Base-by-base conservation (phyloP, 2,113 vertebrate genomes). In the Gavialis gangeticus region DNA sequence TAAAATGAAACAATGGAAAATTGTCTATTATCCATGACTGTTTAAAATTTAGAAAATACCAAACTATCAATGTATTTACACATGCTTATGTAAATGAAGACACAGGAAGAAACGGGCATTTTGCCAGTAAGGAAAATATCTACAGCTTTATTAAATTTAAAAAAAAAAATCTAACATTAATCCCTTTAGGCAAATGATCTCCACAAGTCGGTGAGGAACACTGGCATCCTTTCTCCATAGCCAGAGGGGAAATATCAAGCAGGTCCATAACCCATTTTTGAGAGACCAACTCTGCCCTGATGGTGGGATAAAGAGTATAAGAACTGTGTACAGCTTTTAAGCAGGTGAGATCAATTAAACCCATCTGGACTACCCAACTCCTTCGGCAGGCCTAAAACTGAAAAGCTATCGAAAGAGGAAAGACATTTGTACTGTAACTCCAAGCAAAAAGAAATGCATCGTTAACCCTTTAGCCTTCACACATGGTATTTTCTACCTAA, bases 381-480 rank as follows among this genome's bases (percentile, higher is more conserved):
- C 75, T 81, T 71, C 15, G 58, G 58, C 14, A 59, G 58, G 66
- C 66, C n/a, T 67, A 34, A 34, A 30, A 76, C 25, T 71, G 24
- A 71, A 12, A 84, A 84, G 55, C 60, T 46, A 46, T 66, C 2
- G 9, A 34, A 67, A 46, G 92, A 76, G 54, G 79, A 91, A 91
- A 87, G 12, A 0, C 1, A 15, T 1, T 0, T 3, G 58, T n/a
- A n/a, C 12, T 83, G 9, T 10, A 67, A 69, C 30, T 4, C 18
- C 67, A 34, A 34, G 18, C 67, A 34, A 69, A 75, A 14, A 91
- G 37, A 85, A 66, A 3, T 0, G 0, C 16, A 64, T 46, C 8
- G 54, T 0, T 4, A 92, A 60, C 4, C 54, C 25, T 67, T 89
- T 28, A 88, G 28, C 18, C 30, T 81, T 34, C 67, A 28, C 27